phyloP scores from a whole-genome alignment of 1,140 invertebrate genomes.

The Artemia franciscana region DNA sequence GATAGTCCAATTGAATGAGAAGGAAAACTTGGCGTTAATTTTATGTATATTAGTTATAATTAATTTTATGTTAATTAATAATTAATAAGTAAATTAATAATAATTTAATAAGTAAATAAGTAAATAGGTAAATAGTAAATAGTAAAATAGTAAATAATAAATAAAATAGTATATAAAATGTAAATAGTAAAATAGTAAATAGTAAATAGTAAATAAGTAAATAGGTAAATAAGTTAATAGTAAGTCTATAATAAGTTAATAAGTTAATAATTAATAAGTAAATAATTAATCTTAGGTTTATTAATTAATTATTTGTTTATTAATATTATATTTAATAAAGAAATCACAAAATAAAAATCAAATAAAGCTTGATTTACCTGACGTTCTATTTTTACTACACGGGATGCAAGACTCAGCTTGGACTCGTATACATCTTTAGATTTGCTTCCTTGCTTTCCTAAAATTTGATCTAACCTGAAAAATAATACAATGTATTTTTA shows the following conservation, averaged over 20 bases:
- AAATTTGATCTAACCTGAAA: constrained; percentile 68
- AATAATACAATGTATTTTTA: not conserved
- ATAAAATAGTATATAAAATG: no score
- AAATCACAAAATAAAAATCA: not conserved
- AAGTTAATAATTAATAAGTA: not conserved
- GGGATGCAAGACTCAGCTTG: constrained; percentile 70
- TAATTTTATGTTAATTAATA: no score
- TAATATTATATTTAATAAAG: not conserved
- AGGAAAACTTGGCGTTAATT: no score
- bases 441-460: constrained; percentile 77
- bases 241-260: not conserved
- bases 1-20: no score
- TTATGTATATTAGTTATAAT: no score
- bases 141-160: no score
- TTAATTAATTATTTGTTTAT: not conserved
- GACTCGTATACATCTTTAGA: constrained; percentile 80
- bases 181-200: not conserved
- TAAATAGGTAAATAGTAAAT: no score
- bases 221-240: not conserved
- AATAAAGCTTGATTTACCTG: constrained; percentile 34
- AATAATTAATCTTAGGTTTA: not conserved
- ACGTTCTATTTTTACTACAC: constrained; percentile 84
- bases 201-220: not conserved
- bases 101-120: no score
- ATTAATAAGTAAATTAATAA: no score